Base-by-base conservation (phyloP, 2,888 invertebrate species). In the Ptycholaimellus sp. region DNA sequence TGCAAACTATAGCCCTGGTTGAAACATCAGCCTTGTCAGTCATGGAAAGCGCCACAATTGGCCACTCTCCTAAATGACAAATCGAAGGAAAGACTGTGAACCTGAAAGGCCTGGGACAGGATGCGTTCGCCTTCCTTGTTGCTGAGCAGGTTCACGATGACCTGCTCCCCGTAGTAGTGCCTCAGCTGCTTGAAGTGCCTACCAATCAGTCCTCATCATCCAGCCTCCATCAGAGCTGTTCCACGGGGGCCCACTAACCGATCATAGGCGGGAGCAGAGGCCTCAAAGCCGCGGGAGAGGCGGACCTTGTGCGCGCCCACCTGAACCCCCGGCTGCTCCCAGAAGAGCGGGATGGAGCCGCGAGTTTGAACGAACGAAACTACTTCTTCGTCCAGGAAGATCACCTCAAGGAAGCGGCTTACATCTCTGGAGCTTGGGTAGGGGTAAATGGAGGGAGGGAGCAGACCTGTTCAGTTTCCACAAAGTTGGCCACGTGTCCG, bases 401-500 rank as follows among this genome's bases (percentile, higher is more conserved):
- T 59, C 30, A 61, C 56, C 60, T 61, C 27, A 21, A 42, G 32
- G 25, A 11, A 13, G 23, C 6, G 6, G 32, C n/a, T 36, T 40
- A 41, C 35, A 36, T 22, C 3, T n/a, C n/a, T n/a, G n/a, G n/a
- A n/a, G n/a, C n/a, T n/a, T n/a, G n/a, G n/a, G n/a, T n/a, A n/a
- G n/a, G 7, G 7, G 23, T 11, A 40, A 38, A 39, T 19, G 16
- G 9, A 6, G 13, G 13, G 14, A n/a, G 29, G 11, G 7, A 6
- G 16, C 37, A 29, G 14, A 85, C 79, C 67, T 99, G 96, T 63
- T 96, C 96, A 1, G 96, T 99, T 70, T 99, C 96, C 21, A 93
- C 93, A 69, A 99, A 99, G 67, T 99, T 99, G 1, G 96, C 96
- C 14, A 96, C 96, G 66, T 87, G 79, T 0, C 96, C 96, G 59